Conservation (phyloP, 2,888 invertebrate species). For the Notocelia uddmanniana region DNA sequence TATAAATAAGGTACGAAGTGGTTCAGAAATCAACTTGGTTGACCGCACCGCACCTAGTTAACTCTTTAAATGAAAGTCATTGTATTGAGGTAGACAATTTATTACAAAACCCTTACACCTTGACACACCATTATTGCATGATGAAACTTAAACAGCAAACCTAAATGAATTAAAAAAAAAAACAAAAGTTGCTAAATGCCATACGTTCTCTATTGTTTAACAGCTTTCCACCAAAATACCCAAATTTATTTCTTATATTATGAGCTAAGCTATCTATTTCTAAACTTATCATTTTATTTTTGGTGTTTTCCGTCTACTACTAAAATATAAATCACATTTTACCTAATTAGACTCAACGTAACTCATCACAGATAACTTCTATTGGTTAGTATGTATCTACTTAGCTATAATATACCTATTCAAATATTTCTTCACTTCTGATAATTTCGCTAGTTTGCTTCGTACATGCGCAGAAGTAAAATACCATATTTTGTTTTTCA, state of each 20-base stretch:
- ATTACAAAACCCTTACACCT: conserved; percentile 28
- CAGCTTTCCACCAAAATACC: neutral
- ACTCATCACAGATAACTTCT: conserved; percentile 1
- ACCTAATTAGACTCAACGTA: neutral
- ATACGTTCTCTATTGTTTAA: neutral
- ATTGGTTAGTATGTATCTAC: neutral
- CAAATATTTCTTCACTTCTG: too few species aligned
- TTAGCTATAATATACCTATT: too few species aligned
- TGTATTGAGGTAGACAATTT: conserved; percentile 40
- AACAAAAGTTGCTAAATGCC: neutral
- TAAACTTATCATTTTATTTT: neutral
- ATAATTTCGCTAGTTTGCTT: too few species aligned
- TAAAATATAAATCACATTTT: neutral
- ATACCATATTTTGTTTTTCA: too few species aligned
- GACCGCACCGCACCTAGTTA: neutral
- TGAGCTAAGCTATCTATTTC: neutral
- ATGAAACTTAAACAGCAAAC: neutral
- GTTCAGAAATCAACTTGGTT: too few species aligned
- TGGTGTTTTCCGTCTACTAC: conserved; percentile 9
- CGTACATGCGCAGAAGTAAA: too few species aligned
- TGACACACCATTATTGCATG: neutral
- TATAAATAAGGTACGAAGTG: too few species aligned
- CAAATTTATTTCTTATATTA: neutral
- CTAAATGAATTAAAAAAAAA: too few species aligned
- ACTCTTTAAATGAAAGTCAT: neutral